phyloP scores from a whole-genome alignment of 2,797 vertebrate species.

The Artibeus lituratus region DNA sequence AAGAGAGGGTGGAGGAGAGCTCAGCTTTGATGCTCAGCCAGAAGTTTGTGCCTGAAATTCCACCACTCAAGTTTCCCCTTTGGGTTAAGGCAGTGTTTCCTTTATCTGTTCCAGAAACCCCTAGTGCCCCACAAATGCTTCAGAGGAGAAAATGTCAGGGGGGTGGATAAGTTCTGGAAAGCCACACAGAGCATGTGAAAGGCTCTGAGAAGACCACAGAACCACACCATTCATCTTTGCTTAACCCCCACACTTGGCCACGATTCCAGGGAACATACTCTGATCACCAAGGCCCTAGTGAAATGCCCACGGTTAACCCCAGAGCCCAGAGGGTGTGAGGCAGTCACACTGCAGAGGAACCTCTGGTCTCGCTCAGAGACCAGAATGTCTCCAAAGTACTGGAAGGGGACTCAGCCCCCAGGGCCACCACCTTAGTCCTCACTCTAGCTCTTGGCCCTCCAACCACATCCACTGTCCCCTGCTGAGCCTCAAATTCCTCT shows the following conservation, averaged over 20 bases:
- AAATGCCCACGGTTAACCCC: neutral
- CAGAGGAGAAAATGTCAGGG: neutral
- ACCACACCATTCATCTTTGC: neutral
- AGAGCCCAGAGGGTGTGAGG: rapidly evolving
- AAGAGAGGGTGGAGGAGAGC: neutral
- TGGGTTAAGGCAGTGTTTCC: neutral
- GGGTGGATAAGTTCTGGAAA: neutral
- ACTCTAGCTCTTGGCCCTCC: neutral
- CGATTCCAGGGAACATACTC: neutral
- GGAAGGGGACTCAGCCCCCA: neutral
- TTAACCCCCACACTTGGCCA: neutral
- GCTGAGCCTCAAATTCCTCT: neutral
- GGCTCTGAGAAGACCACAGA: neutral
- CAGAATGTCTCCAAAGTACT: neutral
- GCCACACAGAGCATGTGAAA: neutral
- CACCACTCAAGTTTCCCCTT: neutral
- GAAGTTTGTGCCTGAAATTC: constrained; percentile 23
- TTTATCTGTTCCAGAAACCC: neutral
- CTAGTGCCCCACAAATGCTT: neutral
- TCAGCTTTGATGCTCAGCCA: constrained; percentile 31
- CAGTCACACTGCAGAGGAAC: neutral
- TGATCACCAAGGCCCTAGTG: neutral
- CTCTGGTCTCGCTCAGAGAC: neutral
- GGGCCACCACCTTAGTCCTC: neutral
- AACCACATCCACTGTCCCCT: neutral